phyloP scores from a whole-genome alignment of 2,888 invertebrate species.

The Ornithoptera alexandrae region DNA sequence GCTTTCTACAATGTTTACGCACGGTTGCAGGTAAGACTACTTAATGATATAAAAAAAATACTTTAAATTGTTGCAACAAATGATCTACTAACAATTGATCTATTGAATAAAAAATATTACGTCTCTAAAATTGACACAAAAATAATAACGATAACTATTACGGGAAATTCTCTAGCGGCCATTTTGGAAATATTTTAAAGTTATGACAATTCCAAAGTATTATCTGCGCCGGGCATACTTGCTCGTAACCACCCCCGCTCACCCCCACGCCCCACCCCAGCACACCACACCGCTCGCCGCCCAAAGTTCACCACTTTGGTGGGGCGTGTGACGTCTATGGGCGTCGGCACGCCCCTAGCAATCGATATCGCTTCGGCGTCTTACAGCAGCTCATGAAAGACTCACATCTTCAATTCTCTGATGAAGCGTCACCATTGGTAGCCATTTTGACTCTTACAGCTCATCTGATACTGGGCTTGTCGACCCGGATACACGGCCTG shows the following conservation, averaged over 20 bases:
- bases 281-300: slow-evolving; percentile 8
- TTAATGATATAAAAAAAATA: too few relatives aligned
- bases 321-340: slow-evolving; percentile 56
- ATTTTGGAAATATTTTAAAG: slow-evolving; percentile 12
- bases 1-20: too few relatives aligned
- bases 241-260: slow-evolving; percentile 18
- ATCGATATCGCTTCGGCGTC: slow-evolving; percentile 13
- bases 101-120: too few relatives aligned
- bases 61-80: too few relatives aligned
- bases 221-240: slow-evolving; percentile 2
- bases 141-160: not conserved
- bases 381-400: too few relatives aligned
- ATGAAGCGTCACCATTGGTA: too few relatives aligned
- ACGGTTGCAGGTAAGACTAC: too few relatives aligned
- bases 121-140: not conserved
- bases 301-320: slow-evolving; percentile 27
- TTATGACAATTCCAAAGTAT: slow-evolving; percentile 17
- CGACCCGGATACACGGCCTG: too few relatives aligned
- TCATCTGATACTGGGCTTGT: too few relatives aligned
- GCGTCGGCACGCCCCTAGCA: slow-evolving; percentile 46
- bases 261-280: not conserved
- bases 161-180: slow-evolving; percentile 3
- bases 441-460: too few relatives aligned
- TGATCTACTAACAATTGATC: too few relatives aligned
- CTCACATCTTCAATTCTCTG: too few relatives aligned